Conservation (phyloP, 1,140 invertebrate genomes). For the Chironomus striatipennis region DNA sequence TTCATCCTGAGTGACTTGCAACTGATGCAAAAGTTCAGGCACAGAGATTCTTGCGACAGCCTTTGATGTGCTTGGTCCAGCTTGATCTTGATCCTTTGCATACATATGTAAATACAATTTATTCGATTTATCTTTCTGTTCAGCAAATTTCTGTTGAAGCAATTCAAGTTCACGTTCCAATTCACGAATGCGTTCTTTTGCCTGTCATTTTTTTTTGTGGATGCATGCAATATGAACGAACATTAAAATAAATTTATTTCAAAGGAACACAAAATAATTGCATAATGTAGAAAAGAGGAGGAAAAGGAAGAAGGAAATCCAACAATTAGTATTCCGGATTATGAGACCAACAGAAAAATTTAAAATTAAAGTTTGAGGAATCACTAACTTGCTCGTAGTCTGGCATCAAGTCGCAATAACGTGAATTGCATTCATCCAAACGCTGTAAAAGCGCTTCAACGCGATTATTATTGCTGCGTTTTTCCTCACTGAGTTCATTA, state of each 20-base stretch:
- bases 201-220: constrained; percentile 35
- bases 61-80: constrained; percentile 37
- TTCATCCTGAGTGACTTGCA: constrained; percentile 71
- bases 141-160: constrained; percentile 52
- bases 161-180: constrained; percentile 60
- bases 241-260: no score
- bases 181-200: constrained; percentile 55
- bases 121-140: constrained; percentile 66
- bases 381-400: constrained; percentile 46
- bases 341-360: constrained; percentile 17
- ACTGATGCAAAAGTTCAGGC: constrained; percentile 65
- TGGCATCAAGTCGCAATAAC: constrained; percentile 59
- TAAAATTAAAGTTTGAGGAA: constrained; percentile 1
- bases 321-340: neutral
- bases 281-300: neutral
- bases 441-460: constrained; percentile 66
- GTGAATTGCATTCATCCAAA: constrained; percentile 65
- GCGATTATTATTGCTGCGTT: constrained; percentile 69
- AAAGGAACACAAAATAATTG: no score
- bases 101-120: constrained; percentile 75
- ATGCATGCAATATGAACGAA: no score
- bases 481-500: constrained; percentile 58
- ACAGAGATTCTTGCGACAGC: constrained; percentile 57
- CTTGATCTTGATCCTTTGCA: constrained; percentile 68
- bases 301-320: neutral